Evolutionary conservation across 2,888 invertebrate genomes (phyloP), one percentile per base, ranked within the genome.

Genomic region (Temnothorax unifasciatus): DNA sequence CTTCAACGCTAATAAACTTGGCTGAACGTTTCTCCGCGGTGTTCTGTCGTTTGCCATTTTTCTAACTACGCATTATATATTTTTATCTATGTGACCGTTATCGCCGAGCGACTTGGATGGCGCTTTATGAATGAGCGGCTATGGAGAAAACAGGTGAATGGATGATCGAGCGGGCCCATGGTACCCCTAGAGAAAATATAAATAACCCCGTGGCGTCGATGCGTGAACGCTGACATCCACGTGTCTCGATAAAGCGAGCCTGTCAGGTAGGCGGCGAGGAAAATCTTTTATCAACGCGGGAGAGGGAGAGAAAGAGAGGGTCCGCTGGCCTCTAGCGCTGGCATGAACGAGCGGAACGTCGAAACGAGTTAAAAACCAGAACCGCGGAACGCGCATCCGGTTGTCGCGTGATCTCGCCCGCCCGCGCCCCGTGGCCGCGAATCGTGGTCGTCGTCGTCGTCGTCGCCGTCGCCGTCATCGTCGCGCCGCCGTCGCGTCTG

Each of bases 381-480:
- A 75, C 63, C 69, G n/a, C 29, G 83, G 86, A 86, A 89, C 83
- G 82, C 87, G 85, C 76, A 90, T 91, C 91, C 91, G 91, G 90
- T 90, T 68, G 76, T 76, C 86, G 84, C 86, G 74, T 74, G 82
- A 86, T 87, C 83, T 82, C 84, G 61, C 57, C 76, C 85, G 68
- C 75, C 54, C 13, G 5, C 59, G 8, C 25, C 74, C 59, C 47
- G 34, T 47, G 15, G 47, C 44, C 41, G 61, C 41, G 61, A 44
- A 15, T 47, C 52, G n/a, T 47, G 59, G 44, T 21, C 63, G 75
- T 34, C 34, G 6, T 6, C 74, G 44, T 47, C 73, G n/a, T 76
- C 74, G 74, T 21, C 63, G 64, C 6, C 34, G 34, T 6, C 74
- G 74, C 76, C 74, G 74, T 13, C 63, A 34, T 74, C 74, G 74